A percentile compares a stretch with the other conserved stretches of the same genome.
These are phyloP conservation scores for Bombyx mandarina DNA, from an alignment of 1,140 invertebrate genomes.

Conservation along the genomic window DNA sequence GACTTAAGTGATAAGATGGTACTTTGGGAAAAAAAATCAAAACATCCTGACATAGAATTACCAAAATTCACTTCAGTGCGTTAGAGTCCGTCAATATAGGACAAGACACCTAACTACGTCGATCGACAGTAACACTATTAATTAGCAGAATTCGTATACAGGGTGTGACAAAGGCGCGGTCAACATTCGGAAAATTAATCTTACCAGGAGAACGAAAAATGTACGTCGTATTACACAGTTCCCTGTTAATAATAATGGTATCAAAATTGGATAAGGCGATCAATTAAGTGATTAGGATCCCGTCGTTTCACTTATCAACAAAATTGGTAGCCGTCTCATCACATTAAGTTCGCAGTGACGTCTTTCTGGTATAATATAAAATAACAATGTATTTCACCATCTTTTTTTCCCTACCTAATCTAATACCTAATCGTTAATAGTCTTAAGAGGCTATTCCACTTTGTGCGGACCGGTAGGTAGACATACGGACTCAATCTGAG, in stretches of 20 bases:
- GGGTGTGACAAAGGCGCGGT: slow-evolving; percentile 56
- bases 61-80: too few relatives aligned
- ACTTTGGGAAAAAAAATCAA: too few relatives aligned
- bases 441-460: too few relatives aligned
- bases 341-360: slow-evolving; percentile 27
- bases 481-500: too few relatives aligned
- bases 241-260: slow-evolving; percentile 43
- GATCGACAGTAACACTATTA: slow-evolving; percentile 56
- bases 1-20: too few relatives aligned
- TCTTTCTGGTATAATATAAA: slow-evolving; percentile 10
- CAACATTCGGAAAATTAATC: slow-evolving; percentile 64
- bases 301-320: slow-evolving; percentile 32
- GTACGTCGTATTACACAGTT: slow-evolving; percentile 13
- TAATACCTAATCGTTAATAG: too few relatives aligned
- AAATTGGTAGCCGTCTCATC: slow-evolving; percentile 28
- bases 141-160: slow-evolving; percentile 39
- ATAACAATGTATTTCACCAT: too few relatives aligned
- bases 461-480: too few relatives aligned
- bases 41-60: too few relatives aligned
- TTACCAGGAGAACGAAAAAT: slow-evolving; percentile 43
- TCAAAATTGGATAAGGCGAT: slow-evolving; percentile 31
- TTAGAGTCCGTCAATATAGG: too few relatives aligned
- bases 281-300: slow-evolving; percentile 60
- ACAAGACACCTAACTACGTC: slow-evolving; percentile 10
- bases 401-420: too few relatives aligned